Percentiles rank a stretch among this genome's conserved stretches.
These are phyloP conservation scores for Trematomus loennbergii DNA, from an alignment of 2,113 vertebrate genomes.

Conservation along the genomic window DNA sequence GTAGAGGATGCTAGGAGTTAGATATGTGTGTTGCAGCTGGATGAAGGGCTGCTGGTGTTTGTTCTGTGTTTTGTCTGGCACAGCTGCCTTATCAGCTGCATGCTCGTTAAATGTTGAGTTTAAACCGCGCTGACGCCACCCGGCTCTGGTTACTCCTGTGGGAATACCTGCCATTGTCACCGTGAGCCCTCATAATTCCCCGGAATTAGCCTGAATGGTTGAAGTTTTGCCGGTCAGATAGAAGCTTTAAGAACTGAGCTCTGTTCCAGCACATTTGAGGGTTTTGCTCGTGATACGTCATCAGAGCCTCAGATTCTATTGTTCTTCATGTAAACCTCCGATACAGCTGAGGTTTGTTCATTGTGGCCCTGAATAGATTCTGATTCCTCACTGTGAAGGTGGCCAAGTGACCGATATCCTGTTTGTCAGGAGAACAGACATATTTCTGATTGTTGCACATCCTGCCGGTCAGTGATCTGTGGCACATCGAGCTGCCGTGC, in stretches of 20 bases:
- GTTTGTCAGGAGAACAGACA: conserved; percentile 74
- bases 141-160: conserved; percentile 77
- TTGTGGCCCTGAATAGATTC: conserved; percentile 14
- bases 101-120: conserved; percentile 79
- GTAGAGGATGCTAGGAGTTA: conserved; percentile 16
- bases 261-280: not conserved
- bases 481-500: conserved; percentile 69
- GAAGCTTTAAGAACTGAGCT: conserved; percentile 15
- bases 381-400: conserved; percentile 42
- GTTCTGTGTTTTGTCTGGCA: conserved; percentile 72
- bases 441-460: conserved; percentile 77
- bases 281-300: not conserved
- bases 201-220: conserved; percentile 70
- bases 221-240: conserved; percentile 38
- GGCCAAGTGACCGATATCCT: conserved; percentile 73
- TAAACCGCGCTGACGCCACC: conserved; percentile 76
- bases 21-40: conserved; percentile 29
- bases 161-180: conserved; percentile 83
- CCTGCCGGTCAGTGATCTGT: conserved; percentile 75
- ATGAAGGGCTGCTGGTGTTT: conserved; percentile 25
- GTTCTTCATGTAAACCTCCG: conserved; percentile 12
- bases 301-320: not conserved
- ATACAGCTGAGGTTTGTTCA: not conserved
- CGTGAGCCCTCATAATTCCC: conserved; percentile 72
- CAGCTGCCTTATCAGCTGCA: conserved; percentile 80